Base-by-base conservation (phyloP, 2,797 vertebrate genomes). In the Bradypus variegatus region DNA sequence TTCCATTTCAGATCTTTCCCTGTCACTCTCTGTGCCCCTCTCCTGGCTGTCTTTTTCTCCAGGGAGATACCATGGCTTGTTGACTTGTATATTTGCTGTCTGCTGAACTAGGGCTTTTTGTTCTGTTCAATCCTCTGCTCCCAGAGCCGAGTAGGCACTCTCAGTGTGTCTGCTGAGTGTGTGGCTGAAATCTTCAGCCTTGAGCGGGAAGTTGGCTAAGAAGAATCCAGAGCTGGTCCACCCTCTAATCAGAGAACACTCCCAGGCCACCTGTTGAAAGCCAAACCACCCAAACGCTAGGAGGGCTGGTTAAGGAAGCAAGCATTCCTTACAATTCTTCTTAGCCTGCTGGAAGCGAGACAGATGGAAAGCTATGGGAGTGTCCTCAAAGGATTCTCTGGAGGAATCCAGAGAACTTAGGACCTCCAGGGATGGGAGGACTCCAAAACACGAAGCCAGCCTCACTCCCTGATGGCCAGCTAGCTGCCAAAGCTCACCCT, bases 381-480 rank as follows among this genome's bases (percentile, higher is more conserved):
- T 64, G 15, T 55, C 23, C 50, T 27, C 11, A 14, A 14, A 29
- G 36, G 29, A 13, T 48, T 38, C 29, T 65, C 41, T 65, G 45
- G 53, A 38, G 15, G 67, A 8, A 21, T 67, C 15, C 21, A 16
- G 64, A 33, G 48, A 65, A 25, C 79, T 80, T 16, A 19, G 14
- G 25, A 13, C 27, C 15, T 55, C 9, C 16, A 25, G 21, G 27
- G 11, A 9, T 48, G 10, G 18, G 33, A 60, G 11, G 6, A 21
- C 4, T 31, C 14, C 41, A 65, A 2, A 27, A 23, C 14, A 8
- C 10, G 45, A 7, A 45, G 84, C n/a, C 41, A 19, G n/a, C 10
- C 53, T 64, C 48, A n/a, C 3, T 5, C 12, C 6, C 13, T 21
- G 4, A 36, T 6, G 1, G 12, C 48, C 1, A 0, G 23, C 8